These are phyloP conservation scores for Ophthalmolycus amberensis DNA, from an alignment of 2,113 vertebrate species.

Conservation along the genomic window DNA sequence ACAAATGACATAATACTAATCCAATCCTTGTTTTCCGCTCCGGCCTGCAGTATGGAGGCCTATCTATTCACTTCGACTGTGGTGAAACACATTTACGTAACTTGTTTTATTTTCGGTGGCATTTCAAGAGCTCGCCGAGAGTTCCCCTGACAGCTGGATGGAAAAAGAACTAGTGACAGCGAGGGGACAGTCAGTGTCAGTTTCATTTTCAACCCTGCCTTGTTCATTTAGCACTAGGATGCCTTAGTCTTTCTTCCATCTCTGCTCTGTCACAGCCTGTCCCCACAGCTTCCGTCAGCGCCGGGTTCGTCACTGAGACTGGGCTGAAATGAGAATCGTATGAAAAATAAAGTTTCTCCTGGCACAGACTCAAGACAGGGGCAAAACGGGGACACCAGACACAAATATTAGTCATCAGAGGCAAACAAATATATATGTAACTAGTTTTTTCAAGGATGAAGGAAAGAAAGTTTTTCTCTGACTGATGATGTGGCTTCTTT, in stretches of 20 bases:
- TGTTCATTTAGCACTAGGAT: slow-evolving; percentile 35
- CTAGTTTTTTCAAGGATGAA: slow-evolving; percentile 8
- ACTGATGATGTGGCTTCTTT: background rate
- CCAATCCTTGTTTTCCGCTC: background rate
- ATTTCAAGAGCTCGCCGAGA: slow-evolving; percentile 15
- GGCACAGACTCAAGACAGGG: slow-evolving; percentile 10
- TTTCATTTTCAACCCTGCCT: slow-evolving; percentile 27
- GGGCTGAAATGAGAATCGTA: slow-evolving; percentile 21
- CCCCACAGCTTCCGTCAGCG: slow-evolving; percentile 34
- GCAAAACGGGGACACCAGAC: slow-evolving; percentile 33
- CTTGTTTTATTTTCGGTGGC: slow-evolving; percentile 9
- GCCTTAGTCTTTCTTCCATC: slow-evolving; percentile 32
- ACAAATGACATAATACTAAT: slow-evolving; percentile 6
- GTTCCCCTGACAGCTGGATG: slow-evolving; percentile 9
- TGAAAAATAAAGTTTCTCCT: slow-evolving; percentile 38
- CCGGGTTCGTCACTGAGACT: slow-evolving; percentile 22
- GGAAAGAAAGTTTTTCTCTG: slow-evolving; percentile 11
- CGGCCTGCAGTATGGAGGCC: background rate
- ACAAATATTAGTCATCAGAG: slow-evolving; percentile 35
- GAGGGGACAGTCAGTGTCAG: background rate
- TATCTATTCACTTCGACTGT: background rate
- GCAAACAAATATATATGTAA: background rate
- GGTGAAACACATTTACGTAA: slow-evolving; percentile 3
- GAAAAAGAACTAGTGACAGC: slow-evolving; percentile 1
- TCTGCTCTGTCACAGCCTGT: slow-evolving; percentile 33